phyloP scores from a whole-genome alignment of 2,888 invertebrate genomes.

The Petrolisthes manimaculis region DNA sequence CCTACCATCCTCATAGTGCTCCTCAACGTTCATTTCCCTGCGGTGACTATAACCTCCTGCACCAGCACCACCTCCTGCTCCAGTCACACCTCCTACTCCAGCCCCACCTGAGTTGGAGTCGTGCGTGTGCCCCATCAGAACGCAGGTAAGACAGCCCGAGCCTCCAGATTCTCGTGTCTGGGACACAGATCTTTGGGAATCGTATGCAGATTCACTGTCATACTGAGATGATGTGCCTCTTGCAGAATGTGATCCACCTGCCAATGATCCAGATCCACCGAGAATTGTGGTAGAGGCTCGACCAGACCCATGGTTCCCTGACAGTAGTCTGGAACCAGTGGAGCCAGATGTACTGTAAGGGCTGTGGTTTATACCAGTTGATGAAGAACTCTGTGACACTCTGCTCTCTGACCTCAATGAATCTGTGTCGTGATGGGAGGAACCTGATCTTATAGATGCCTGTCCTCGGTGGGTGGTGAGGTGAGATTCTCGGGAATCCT shows the following conservation, averaged over 20 bases:
- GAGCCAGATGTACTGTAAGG: neutral
- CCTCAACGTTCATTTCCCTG: conserved; percentile 51
- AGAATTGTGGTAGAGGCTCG: conserved; percentile 40
- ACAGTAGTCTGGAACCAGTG: neutral
- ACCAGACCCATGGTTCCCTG: conserved; percentile 1
- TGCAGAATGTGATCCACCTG: neutral
- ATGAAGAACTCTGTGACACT: neutral
- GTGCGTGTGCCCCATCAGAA: conserved; percentile 10
- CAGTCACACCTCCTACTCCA: conserved; percentile 12
- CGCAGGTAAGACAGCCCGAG: conserved; percentile 35
- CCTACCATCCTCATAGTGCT: conserved; percentile 61
- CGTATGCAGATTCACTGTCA: neutral
- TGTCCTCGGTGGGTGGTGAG: neutral
- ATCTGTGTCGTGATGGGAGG: neutral
- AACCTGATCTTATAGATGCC: neutral
- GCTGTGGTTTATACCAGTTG: no score
- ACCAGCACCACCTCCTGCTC: neutral
- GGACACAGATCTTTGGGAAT: neutral
- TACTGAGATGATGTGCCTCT: no score
- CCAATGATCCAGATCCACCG: neutral
- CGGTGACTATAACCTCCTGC: conserved; percentile 36
- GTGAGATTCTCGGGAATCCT: neutral
- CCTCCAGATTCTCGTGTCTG: neutral
- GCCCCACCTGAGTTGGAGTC: neutral
- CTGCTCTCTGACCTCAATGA: neutral